Conservation (phyloP, 1,140 invertebrate genomes). For the Trichonephila clavipes region DNA sequence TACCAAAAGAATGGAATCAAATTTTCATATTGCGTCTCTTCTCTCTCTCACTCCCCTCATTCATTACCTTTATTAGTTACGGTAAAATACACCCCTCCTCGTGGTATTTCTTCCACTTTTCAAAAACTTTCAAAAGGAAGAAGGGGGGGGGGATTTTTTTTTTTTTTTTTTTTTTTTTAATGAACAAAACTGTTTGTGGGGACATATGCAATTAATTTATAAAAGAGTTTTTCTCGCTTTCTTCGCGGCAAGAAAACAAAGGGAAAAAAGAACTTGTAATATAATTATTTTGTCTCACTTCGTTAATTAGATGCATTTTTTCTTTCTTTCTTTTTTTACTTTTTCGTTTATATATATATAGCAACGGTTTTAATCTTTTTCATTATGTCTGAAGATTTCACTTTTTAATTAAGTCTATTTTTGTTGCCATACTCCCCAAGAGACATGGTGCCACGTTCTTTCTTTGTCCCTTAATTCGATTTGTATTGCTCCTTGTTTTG, state of each 20-base stretch:
- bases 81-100: no score
- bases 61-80: no score
- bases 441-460: neutral
- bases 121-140: neutral
- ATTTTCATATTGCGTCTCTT: neutral
- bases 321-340: neutral
- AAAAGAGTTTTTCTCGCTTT: neutral
- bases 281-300: conserved; percentile 13
- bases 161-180: neutral
- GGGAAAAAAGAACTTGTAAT: neutral
- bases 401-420: neutral
- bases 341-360: neutral
- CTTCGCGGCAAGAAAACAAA: neutral
- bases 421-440: neutral
- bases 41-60: neutral
- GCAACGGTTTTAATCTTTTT: neutral
- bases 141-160: no score
- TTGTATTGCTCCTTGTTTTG: neutral
- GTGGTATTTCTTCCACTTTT: neutral
- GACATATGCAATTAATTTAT: neutral
- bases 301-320: neutral
- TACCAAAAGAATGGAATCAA: neutral
- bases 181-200: neutral
- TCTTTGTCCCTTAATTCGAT: neutral
- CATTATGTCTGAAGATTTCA: neutral